These are phyloP conservation scores for Dexiosoma caninum DNA, from an alignment of 2,888 invertebrate species.

Conservation along the genomic window DNA sequence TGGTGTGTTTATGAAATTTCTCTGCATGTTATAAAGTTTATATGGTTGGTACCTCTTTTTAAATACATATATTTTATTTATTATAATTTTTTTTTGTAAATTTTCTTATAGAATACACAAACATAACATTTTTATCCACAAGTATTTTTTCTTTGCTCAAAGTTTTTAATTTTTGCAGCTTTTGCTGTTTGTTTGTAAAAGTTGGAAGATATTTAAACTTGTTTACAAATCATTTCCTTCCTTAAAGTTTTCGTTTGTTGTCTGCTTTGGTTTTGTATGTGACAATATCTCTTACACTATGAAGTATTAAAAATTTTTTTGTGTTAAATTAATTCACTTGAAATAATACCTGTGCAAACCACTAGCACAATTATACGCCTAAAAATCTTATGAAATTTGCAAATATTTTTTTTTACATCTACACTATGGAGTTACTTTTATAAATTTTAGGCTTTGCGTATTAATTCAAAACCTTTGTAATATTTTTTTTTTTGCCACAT, in stretches of 20 bases:
- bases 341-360: no score
- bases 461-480: no score
- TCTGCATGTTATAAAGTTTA: background rate
- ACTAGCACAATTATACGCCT: no score
- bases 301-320: no score
- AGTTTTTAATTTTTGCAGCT: background rate
- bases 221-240: constrained; percentile 62
- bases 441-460: no score
- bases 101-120: no score
- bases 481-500: no score
- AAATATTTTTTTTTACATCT: no score
- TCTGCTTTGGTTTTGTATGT: constrained; percentile 42
- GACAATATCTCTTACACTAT: no score
- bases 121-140: background rate
- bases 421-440: no score
- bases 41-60: constrained; percentile 55
- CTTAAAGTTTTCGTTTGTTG: constrained; percentile 43
- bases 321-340: no score
- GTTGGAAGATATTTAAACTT: constrained; percentile 53
- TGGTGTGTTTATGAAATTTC: background rate
- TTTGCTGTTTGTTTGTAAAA: constrained; percentile 9
- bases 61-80: constrained; percentile 21
- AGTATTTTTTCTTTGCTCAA: background rate
- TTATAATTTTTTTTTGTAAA: constrained; percentile 11
- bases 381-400: no score